Base-by-base conservation (phyloP, 2,113 vertebrate species). In the Bubalus kerabau region DNA sequence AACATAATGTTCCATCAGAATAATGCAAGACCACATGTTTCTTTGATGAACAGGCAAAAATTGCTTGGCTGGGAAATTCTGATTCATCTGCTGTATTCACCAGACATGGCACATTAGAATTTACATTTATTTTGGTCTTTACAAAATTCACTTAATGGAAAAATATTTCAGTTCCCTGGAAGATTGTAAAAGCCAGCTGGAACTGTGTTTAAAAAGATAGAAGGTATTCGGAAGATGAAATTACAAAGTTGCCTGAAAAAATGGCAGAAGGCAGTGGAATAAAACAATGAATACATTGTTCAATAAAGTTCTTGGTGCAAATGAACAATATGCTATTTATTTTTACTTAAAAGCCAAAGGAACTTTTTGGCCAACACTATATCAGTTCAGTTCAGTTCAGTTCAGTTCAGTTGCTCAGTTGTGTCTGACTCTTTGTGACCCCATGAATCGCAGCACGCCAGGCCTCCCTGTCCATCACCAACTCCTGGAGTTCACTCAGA, bases 401-500 rank as follows among this genome's bases (percentile, higher is more conserved):
- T 60, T 60, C 26, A 60, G 26, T 60, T 60, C 0, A 60, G 59
- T 60, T 0, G 0, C 59, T 60, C 59, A 60, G 59, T 60, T 4
- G 0, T 60, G 59, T 60, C 2, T 0, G 0, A 6, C 5, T 60
- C 59, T 59, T 59, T 60, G 26, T 0, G 1, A 60, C 12, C 26
- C 26, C 59, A 60, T 60, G 26, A 60, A 6, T 28, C 5, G 0
- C 12, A 28, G 11, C 59, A 60, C 5, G 0, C 59, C 59, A 28
- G 57, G 24, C 24, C 57, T 59, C 24, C 57, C 57, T 59, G 57
- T 59, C 57, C 24, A 28, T 59, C 4, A 12, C 11, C 57, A 59
- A 28, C 57, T 59, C 57, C 11, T 0, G 0, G 24, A 59, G 11
- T 26, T 59, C 57, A 28, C 2, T 59, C 11, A 59, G 0, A 59